Conservation (phyloP, 1,140 invertebrate genomes). For the Apis dorsata region DNA sequence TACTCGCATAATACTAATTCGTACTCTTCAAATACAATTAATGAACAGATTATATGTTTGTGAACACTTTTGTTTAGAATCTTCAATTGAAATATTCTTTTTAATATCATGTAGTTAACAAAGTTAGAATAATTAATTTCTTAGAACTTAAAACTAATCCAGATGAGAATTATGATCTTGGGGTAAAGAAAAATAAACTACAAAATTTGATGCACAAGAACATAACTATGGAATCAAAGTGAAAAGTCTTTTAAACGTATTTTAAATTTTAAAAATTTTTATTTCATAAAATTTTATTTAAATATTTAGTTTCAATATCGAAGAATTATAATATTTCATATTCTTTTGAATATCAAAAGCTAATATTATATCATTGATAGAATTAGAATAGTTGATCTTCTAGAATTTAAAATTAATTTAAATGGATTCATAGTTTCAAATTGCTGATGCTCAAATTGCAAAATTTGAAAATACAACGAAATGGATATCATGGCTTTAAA, state of each 20-base stretch:
- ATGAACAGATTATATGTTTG: no score
- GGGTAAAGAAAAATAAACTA: no score
- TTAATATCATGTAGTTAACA: no score
- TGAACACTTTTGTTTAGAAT: no score
- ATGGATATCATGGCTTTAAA: background rate
- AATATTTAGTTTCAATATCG: background rate
- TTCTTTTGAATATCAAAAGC: background rate
- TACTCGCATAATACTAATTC: no score
- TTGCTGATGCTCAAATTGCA: background rate
- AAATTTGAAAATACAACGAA: background rate
- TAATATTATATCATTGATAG: background rate
- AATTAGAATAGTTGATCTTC: background rate
- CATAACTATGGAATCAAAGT: no score
- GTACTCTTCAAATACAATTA: no score
- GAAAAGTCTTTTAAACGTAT: background rate
- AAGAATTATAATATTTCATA: background rate
- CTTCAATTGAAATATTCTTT: no score
- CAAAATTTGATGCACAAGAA: no score
- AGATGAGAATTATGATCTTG: no score
- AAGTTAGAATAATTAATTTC: no score
- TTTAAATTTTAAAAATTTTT: background rate
- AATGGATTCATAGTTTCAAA: background rate
- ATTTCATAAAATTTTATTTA: background rate
- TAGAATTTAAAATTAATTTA: background rate
- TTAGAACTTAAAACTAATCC: no score